These are phyloP conservation scores for Leptobrachium leishanense DNA, from an alignment of 2,113 vertebrate species.

Conservation along the genomic window DNA sequence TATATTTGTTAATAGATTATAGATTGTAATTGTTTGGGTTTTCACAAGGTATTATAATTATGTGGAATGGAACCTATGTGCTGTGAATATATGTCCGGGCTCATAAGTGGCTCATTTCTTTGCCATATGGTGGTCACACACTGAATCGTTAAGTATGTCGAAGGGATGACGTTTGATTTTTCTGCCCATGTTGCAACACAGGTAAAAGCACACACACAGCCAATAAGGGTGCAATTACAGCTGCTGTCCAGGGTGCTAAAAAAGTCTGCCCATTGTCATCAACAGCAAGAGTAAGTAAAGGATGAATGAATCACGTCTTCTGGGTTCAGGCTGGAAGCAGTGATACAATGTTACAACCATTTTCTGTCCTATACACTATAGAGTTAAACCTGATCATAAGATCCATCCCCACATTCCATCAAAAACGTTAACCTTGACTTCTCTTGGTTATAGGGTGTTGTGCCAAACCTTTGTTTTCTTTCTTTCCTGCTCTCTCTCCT, in stretches of 20 bases:
- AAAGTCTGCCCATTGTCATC: conserved; percentile 34
- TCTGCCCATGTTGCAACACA: conserved; percentile 6
- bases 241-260: conserved; percentile 45
- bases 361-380: not conserved
- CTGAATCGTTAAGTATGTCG: not conserved
- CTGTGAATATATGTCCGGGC: conserved; percentile 26
- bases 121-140: conserved; percentile 1
- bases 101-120: not conserved
- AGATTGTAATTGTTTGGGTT: too few relatives aligned
- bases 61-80: conserved; percentile 39
- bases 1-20: too few relatives aligned
- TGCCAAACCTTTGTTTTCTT: conserved; percentile 49
- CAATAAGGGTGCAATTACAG: conserved; percentile 44
- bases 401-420: conserved; percentile 31
- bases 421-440: conserved; percentile 43
- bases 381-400: conserved; percentile 23
- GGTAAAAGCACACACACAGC: conserved; percentile 28
- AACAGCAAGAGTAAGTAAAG: not conserved
- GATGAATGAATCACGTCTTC: not conserved
- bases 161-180: not conserved
- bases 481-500: conserved; percentile 9
- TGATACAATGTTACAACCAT: not conserved
- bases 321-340: not conserved
- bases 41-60: conserved; percentile 18
- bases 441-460: conserved; percentile 34